Percentiles rank a stretch among this genome's conserved stretches.
phyloP scores from a whole-genome alignment of 1,140 invertebrate species.

The Rhizoglyphus robini region DNA sequence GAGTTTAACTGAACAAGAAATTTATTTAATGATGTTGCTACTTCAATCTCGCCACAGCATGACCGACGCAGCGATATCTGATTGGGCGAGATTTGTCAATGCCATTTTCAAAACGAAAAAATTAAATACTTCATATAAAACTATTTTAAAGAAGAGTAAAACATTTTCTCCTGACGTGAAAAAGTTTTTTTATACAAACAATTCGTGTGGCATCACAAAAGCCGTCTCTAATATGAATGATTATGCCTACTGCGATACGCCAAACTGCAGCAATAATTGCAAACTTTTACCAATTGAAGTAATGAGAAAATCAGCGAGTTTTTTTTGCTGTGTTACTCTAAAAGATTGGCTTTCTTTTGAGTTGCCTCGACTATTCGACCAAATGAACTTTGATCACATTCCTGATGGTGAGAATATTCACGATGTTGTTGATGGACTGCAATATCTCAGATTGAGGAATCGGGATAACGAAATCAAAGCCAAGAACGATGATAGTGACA shows the following conservation, averaged over 20 bases:
- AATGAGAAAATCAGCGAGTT: not conserved
- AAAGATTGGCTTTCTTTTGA: not conserved
- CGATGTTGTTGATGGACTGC: not conserved
- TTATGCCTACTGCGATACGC: not conserved
- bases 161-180: not conserved
- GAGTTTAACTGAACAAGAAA: not conserved
- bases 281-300: not conserved
- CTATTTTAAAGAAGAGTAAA: not conserved
- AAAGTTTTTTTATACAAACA: not conserved
- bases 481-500: not conserved
- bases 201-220: not conserved
- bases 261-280: not conserved
- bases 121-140: not conserved
- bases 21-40: not conserved
- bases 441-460: not conserved
- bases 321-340: not conserved
- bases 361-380: not conserved
- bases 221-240: not conserved
- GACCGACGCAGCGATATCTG: not conserved
- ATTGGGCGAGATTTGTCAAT: not conserved
- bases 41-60: not conserved
- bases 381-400: not conserved
- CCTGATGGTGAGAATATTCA: not conserved
- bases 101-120: not conserved
- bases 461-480: not conserved